Percentiles rank a stretch among this genome's conserved stretches.
These are phyloP conservation scores for Leptinotarsa defecta DNA, from an alignment of 1,140 invertebrate genomes.

Conservation along the genomic window DNA sequence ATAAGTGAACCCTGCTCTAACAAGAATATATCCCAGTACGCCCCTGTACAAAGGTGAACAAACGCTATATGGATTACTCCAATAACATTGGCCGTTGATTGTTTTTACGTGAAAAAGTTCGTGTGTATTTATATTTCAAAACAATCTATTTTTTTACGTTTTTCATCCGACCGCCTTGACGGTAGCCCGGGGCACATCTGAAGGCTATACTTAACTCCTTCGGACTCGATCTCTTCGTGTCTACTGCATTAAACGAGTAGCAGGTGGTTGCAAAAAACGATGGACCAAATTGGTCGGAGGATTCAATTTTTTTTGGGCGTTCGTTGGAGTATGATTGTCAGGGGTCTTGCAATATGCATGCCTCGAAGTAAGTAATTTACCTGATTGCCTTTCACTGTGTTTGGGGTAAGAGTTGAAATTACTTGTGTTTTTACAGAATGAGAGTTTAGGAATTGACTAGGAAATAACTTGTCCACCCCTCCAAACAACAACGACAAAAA, in stretches of 20 bases:
- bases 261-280: constrained; percentile 14
- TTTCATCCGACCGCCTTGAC: not conserved
- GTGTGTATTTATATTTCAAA: constrained; percentile 16
- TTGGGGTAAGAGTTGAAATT: too few species aligned
- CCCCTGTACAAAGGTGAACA: constrained; percentile 10
- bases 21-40: not conserved
- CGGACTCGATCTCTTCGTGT: constrained; percentile 4
- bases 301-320: not conserved
- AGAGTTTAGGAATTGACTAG: too few species aligned
- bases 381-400: too few species aligned
- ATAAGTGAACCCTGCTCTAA: too few species aligned
- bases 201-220: constrained; percentile 20
- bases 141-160: constrained; percentile 13
- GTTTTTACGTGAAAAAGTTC: constrained; percentile 19
- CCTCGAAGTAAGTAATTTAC: too few species aligned
- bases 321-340: too few species aligned
- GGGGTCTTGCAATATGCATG: too few species aligned
- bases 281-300: not conserved
- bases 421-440: too few species aligned
- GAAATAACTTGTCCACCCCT: too few species aligned
- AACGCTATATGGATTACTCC: constrained; percentile 14
- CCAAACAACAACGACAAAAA: too few species aligned
- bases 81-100: constrained; percentile 4
- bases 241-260: not conserved
- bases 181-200: constrained; percentile 13